These are phyloP conservation scores for Cotesia typhae DNA, from an alignment of 1,140 invertebrate genomes.

Conservation along the genomic window DNA sequence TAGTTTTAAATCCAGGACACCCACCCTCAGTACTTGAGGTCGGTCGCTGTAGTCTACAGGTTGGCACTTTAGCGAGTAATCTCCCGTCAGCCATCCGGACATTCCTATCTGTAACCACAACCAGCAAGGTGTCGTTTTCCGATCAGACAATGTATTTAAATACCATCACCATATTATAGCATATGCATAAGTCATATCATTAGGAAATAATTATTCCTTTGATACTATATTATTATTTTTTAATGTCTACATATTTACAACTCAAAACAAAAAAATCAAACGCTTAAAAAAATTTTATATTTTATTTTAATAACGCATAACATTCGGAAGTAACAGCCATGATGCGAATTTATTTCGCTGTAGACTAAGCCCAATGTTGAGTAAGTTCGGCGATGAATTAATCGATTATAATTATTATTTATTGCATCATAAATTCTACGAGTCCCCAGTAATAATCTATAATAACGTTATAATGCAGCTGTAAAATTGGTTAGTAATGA, in stretches of 20 bases:
- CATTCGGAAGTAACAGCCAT: too few species aligned
- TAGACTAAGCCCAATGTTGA: not conserved
- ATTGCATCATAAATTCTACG: not conserved
- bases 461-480: conserved; percentile 23
- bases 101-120: conserved; percentile 82
- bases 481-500: conserved; percentile 18
- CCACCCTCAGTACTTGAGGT: conserved; percentile 89
- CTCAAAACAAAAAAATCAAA: not conserved
- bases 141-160: conserved; percentile 47
- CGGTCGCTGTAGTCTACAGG: conserved; percentile 92
- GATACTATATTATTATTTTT: conserved; percentile 1
- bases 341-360: too few species aligned
- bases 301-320: too few species aligned
- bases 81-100: conserved; percentile 86
- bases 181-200: not conserved
- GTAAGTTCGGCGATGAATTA: conserved; percentile 6
- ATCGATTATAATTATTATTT: not conserved
- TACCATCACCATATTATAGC: conserved; percentile 32
- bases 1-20: conserved; percentile 53
- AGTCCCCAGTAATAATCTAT: not conserved
- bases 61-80: conserved; percentile 94
- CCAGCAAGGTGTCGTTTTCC: conserved; percentile 59
- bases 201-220: conserved; percentile 7
- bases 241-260: not conserved
- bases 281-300: too few species aligned